Evolutionary conservation across 2,888 invertebrate genomes (phyloP), one percentile per base, ranked within the genome.

Genomic region (Idaea biselata): DNA sequence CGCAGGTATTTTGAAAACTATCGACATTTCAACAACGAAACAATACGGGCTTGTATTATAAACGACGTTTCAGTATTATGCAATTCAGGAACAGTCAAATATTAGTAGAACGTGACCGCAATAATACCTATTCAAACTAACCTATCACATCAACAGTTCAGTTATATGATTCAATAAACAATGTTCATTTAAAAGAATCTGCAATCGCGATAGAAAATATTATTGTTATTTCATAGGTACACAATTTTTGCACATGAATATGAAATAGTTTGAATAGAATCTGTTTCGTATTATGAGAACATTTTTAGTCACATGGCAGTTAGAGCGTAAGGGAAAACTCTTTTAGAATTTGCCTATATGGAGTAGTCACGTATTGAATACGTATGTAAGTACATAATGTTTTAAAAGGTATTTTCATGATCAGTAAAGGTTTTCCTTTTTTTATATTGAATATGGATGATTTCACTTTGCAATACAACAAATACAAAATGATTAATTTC

Each of bases 31-130:
- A 55, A 16, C 55, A 55, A 44, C 3, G 44, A 8, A 8, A 44
- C 44, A 44, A 44, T 44, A 44, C 44, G 44, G 14, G 44, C 11
- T 44, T 11, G 44, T 14, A 78, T 82, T 80, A 80, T 73, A 75
- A 69, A 70, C 72, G 72, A 68, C 68, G 73, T 68, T 70, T 72
- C 71, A 65, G 71, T 78, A 76, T 76, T 78, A 77, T 77, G 75
- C 76, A 75, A 75, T 77, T 69, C 74, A 71, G 73, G 78, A 75
- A 74, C 73, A 72, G 77, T 80, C 82, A 83, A 84, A 84, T 84
- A 82, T 84, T 84, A 84, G 82, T 76, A 65, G 80, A 79, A 81
- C 83, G 83, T 85, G 84, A 82, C 79, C 82, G 78, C 79, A 80
- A 83, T 83, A 80, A 68, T 68, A 70, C 65, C 63, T 64, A 70